Evolutionary conservation across 2,113 vertebrate species (phyloP).

Genomic region (Geococcyx californianus): DNA sequence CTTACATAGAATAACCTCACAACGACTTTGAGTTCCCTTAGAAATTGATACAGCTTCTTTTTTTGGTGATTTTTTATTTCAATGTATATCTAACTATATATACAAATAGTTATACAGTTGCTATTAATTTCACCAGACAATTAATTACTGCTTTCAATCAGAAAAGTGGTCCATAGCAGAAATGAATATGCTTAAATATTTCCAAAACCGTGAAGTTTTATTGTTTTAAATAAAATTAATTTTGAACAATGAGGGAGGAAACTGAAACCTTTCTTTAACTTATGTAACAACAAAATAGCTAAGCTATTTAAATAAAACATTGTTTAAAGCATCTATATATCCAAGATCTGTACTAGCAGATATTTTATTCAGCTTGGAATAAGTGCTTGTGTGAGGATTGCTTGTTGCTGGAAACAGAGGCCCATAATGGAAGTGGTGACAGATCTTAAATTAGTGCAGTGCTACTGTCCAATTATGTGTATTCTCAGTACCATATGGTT

Average conservation of each 20-base stretch:
- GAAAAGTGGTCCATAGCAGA: neutral
- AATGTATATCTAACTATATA: neutral
- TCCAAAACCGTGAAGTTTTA: neutral
- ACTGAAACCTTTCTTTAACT: neutral
- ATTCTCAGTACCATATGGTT: conserved; percentile 58
- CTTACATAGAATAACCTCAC: neutral
- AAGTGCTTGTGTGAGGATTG: neutral
- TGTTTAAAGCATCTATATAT: neutral
- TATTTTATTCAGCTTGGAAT: neutral
- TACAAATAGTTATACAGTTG: neutral
- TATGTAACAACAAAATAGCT: neutral
- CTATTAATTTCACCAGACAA: neutral
- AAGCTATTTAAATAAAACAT: neutral
- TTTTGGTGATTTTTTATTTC: neutral
- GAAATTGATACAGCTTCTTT: neutral
- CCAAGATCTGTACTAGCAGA: neutral
- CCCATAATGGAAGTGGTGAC: conserved; percentile 52
- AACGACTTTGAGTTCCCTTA: neutral
- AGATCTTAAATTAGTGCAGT: conserved; percentile 56
- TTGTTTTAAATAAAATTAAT: neutral
- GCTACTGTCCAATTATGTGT: conserved; percentile 58
- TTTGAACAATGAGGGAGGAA: neutral
- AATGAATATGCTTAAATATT: neutral
- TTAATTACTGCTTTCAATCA: conserved; percentile 3
- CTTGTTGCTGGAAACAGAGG: conserved; percentile 24